phyloP scores from a whole-genome alignment of 2,113 vertebrate genomes.

The Athene cunicularia region DNA sequence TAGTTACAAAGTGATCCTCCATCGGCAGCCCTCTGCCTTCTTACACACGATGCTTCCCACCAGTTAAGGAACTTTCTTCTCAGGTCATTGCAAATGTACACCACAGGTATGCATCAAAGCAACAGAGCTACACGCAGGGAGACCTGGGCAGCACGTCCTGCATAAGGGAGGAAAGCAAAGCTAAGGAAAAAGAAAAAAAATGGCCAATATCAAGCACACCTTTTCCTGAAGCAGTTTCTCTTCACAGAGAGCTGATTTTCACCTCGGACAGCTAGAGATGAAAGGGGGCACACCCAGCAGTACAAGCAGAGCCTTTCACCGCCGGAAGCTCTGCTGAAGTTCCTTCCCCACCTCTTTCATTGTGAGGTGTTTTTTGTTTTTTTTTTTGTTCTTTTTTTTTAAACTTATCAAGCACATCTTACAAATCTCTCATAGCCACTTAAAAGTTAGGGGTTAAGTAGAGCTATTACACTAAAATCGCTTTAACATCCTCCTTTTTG shows the following conservation, averaged over 20 bases:
- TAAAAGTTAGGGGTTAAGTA: background rate
- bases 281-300: background rate
- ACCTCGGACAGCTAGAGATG: background rate
- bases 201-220: background rate
- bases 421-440: background rate
- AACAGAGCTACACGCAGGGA: accelerated
- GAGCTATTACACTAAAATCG: background rate
- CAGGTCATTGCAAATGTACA: background rate
- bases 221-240: background rate
- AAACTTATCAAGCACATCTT: background rate
- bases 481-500: background rate
- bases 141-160: background rate
- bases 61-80: background rate
- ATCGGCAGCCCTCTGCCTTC: background rate
- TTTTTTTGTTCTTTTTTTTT: background rate
- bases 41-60: background rate
- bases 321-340: background rate
- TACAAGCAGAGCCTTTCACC: background rate
- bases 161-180: background rate
- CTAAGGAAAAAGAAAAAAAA: background rate
- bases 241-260: background rate
- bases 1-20: background rate
- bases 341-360: background rate
- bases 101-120: background rate
- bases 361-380: too few species aligned